Evolutionary conservation across 2,797 vertebrate genomes (phyloP).

Genomic region (Chiroxiphia lanceolata): DNA sequence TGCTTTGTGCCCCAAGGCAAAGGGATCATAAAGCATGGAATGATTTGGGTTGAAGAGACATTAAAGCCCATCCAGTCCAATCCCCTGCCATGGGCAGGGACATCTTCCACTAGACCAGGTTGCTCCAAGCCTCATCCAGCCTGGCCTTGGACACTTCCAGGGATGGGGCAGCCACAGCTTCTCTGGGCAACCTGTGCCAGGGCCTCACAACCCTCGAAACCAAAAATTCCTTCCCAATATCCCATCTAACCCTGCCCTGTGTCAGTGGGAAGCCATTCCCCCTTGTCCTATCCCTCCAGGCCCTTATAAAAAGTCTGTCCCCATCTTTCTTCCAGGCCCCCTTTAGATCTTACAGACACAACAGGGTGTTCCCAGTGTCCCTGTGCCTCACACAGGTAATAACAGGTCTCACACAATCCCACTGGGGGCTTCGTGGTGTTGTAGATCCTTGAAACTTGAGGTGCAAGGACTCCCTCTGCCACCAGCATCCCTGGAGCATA

Average conservation of each 20-base stretch:
- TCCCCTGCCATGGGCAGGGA: neutral
- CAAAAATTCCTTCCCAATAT: neutral
- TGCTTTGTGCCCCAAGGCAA: neutral
- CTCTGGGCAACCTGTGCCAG: neutral
- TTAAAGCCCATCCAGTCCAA: rapidly evolving
- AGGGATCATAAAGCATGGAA: neutral
- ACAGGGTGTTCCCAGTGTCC: neutral
- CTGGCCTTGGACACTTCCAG: neutral
- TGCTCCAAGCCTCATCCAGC: rapidly evolving
- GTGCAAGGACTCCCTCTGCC: neutral
- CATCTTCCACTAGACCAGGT: rapidly evolving
- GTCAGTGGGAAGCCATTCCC: neutral
- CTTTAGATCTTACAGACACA: neutral
- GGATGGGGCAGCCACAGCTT: neutral
- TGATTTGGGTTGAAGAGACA: neutral
- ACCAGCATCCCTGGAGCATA: neutral
- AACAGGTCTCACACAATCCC: rapidly evolving
- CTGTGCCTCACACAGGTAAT: rapidly evolving
- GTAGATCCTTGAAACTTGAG: rapidly evolving
- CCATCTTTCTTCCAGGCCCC: neutral
- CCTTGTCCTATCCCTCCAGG: neutral
- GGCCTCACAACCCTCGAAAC: neutral
- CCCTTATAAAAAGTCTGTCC: neutral
- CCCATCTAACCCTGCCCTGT: neutral
- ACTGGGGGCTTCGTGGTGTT: rapidly evolving